Percentiles rank a stretch among this genome's conserved stretches.
Conservation (phyloP, 2,888 invertebrate species). For the Dendrolimus pini region DNA sequence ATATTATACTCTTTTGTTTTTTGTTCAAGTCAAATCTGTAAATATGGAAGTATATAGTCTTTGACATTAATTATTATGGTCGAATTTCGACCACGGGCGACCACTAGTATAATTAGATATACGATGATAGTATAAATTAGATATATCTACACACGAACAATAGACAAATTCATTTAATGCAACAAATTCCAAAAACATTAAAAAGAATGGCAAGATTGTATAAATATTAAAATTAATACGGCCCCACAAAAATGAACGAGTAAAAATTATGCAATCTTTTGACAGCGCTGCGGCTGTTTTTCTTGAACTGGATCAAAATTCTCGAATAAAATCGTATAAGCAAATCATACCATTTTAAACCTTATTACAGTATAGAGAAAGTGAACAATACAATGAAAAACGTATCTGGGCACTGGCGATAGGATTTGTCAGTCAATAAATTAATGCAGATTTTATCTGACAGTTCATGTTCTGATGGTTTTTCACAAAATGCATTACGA, state of each 20-base stretch:
- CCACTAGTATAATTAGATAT: too few species aligned
- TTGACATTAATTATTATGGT: too few species aligned
- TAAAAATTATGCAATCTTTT: constrained; percentile 12
- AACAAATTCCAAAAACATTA: too few species aligned
- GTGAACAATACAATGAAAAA: not conserved
- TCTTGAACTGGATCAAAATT: constrained; percentile 19
- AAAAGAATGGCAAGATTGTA: too few species aligned
- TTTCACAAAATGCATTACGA: constrained; percentile 20
- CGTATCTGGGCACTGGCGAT: constrained; percentile 13
- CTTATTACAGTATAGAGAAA: constrained; percentile 10
- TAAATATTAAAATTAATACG: too few species aligned
- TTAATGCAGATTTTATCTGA: constrained; percentile 27
- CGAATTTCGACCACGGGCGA: too few species aligned
- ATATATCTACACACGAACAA: too few species aligned
- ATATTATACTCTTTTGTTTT: too few species aligned
- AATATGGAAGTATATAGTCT: too few species aligned
- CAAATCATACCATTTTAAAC: constrained; percentile 10
- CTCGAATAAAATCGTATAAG: constrained; percentile 1
- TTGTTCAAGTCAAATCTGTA: too few species aligned
- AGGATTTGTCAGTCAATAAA: constrained; percentile 57
- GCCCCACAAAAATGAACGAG: constrained; percentile 1
- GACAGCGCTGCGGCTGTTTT: constrained; percentile 19
- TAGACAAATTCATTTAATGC: too few species aligned
- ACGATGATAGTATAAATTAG: too few species aligned
- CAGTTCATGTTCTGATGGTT: constrained; percentile 48